These are phyloP conservation scores for Choristoneura rosaceana DNA, from an alignment of 2,888 invertebrate species.

Conservation along the genomic window DNA sequence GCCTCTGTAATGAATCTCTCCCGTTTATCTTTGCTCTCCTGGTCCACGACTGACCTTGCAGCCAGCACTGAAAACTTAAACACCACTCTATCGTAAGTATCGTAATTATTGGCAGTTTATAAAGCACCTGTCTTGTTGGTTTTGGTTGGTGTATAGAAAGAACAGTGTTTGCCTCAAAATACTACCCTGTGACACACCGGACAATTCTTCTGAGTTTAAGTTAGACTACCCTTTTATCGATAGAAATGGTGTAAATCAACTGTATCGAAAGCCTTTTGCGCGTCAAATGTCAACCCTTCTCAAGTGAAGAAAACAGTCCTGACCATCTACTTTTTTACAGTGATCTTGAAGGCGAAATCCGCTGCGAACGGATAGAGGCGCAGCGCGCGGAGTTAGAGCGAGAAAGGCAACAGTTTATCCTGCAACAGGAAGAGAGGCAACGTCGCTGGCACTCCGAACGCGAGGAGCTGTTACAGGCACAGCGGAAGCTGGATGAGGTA, in stretches of 20 bases:
- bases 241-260: neutral
- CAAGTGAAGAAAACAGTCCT: neutral
- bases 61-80: constrained; percentile 89
- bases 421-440: constrained; percentile 83
- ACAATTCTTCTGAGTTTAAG: neutral
- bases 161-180: neutral
- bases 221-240: neutral
- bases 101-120: neutral
- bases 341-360: constrained; percentile 77
- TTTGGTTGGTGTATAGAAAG: neutral
- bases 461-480: constrained; percentile 88
- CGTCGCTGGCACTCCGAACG: constrained; percentile 80
- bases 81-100: constrained; percentile 70
- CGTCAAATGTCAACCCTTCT: neutral
- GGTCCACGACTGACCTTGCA: constrained; percentile 93
- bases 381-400: constrained; percentile 86
- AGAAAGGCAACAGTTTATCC: constrained; percentile 86
- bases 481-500: constrained; percentile 88
- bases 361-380: constrained; percentile 87
- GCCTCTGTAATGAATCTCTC: constrained; percentile 91
- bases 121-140: neutral
- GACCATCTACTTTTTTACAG: constrained; percentile 51
- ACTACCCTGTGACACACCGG: neutral
- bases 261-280: neutral
- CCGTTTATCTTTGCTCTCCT: constrained; percentile 91